Evolutionary conservation across 2,888 invertebrate genomes (phyloP).

Genomic region (Kryphioiulus occultus): DNA sequence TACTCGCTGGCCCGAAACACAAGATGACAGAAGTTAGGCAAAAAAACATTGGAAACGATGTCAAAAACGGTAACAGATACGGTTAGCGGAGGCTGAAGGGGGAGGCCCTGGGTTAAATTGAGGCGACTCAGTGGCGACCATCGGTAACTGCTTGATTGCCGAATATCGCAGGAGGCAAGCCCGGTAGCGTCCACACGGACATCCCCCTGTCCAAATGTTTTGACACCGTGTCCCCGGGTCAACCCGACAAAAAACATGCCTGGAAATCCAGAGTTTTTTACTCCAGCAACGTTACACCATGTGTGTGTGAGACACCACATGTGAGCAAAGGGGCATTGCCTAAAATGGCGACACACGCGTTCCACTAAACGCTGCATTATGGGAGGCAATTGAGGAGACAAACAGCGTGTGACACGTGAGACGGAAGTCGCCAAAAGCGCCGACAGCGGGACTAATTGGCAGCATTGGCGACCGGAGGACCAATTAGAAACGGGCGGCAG

Average conservation of each 20-base stretch:
- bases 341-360: not conserved
- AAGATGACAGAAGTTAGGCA: not conserved
- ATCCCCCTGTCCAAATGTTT: slow-evolving; percentile 48
- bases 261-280: not conserved
- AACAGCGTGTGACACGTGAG: not conserved
- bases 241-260: slow-evolving; percentile 39
- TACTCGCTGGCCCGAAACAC: not conserved
- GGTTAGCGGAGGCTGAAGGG: slow-evolving; percentile 10
- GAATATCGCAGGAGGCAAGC: not conserved
- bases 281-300: not conserved
- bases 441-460: slow-evolving; percentile 42
- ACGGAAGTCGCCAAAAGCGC: slow-evolving; percentile 22
- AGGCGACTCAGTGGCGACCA: slow-evolving; percentile 36
- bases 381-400: not conserved
- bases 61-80: slow-evolving; percentile 21
- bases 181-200: not conserved
- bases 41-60: not conserved
- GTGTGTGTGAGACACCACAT: not conserved
- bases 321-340: not conserved
- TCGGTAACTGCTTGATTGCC: slow-evolving; percentile 20
- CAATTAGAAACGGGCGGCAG: not conserved
- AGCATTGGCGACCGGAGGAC: not conserved
- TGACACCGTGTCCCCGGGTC: slow-evolving; percentile 47
- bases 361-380: not conserved
- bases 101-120: not conserved